These are phyloP conservation scores for Hyphantria cunea DNA, from an alignment of 1,140 invertebrate species.

Conservation along the genomic window DNA sequence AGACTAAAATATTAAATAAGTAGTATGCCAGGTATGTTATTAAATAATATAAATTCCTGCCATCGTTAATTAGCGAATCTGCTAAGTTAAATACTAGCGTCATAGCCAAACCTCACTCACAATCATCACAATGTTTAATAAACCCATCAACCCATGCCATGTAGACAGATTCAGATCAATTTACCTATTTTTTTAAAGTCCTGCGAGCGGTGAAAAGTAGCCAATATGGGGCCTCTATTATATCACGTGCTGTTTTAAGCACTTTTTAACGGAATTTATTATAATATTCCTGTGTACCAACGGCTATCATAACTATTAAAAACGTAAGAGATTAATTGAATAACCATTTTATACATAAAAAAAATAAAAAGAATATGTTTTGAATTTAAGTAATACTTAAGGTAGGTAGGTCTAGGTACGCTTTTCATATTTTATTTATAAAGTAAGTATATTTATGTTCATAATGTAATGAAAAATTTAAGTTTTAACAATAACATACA, in stretches of 20 bases:
- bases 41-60: conserved; percentile 20
- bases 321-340: conserved; percentile 1
- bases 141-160: conserved; percentile 4
- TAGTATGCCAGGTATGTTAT: background rate
- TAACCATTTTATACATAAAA: background rate
- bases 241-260: background rate
- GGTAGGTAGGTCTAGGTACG: no score
- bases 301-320: conserved; percentile 1
- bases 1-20: conserved; percentile 29
- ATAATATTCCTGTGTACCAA: background rate
- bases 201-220: conserved; percentile 4
- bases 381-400: conserved; percentile 1
- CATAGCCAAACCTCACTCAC: background rate
- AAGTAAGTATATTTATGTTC: no score
- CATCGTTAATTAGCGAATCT: conserved; percentile 30
- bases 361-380: background rate
- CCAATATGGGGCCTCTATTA: background rate
- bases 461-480: no score
- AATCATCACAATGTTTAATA: background rate
- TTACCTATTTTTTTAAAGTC: conserved; percentile 8
- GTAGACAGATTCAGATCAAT: conserved; percentile 6
- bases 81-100: conserved; percentile 8
- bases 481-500: no score
- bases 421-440: no score
- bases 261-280: background rate